Percentiles rank a stretch among this genome's conserved stretches.
Conservation (phyloP, 2,888 invertebrate species). For the Agrochola lota region DNA sequence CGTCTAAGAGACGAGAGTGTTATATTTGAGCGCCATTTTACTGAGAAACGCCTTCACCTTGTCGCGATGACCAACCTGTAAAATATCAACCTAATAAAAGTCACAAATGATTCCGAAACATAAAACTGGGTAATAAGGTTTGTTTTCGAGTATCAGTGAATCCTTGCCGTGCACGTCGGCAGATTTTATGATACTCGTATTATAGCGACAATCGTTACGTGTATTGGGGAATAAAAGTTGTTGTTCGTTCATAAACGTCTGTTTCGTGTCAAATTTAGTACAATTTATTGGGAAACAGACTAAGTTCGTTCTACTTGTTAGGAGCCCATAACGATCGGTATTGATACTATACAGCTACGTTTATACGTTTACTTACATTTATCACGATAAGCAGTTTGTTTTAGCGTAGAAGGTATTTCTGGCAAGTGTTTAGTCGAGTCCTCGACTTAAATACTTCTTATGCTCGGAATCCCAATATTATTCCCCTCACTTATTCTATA, state of each 20-base stretch:
- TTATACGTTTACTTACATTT: slow-evolving; percentile 24
- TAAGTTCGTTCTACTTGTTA: slow-evolving; percentile 50
- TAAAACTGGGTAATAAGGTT: slow-evolving; percentile 13
- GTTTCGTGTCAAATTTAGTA: slow-evolving; percentile 68
- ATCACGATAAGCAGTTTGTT: not conserved
- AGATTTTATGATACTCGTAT: slow-evolving; percentile 68
- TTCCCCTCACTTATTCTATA: not conserved
- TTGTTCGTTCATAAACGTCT: slow-evolving; percentile 68
- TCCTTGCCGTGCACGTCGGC: slow-evolving; percentile 42
- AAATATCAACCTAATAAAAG: slow-evolving; percentile 29
- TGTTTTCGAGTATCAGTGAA: slow-evolving; percentile 21
- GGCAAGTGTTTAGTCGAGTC: not conserved
- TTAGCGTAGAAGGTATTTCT: not conserved
- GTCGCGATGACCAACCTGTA: slow-evolving; percentile 44
- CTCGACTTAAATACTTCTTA: not conserved
- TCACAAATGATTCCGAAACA: slow-evolving; percentile 20
- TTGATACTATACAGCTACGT: slow-evolving; percentile 38
- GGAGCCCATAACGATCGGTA: slow-evolving; percentile 39
- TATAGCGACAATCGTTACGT: slow-evolving; percentile 68
- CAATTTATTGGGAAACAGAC: slow-evolving; percentile 64
- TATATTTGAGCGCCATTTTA: slow-evolving; percentile 61
- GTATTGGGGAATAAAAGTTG: slow-evolving; percentile 70
- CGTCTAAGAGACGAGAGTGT: slow-evolving; percentile 39
- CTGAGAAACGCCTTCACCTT: slow-evolving; percentile 67
- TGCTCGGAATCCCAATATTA: not conserved